Conservation (phyloP, 2,888 invertebrate species). For the Cheilosia soror region DNA sequence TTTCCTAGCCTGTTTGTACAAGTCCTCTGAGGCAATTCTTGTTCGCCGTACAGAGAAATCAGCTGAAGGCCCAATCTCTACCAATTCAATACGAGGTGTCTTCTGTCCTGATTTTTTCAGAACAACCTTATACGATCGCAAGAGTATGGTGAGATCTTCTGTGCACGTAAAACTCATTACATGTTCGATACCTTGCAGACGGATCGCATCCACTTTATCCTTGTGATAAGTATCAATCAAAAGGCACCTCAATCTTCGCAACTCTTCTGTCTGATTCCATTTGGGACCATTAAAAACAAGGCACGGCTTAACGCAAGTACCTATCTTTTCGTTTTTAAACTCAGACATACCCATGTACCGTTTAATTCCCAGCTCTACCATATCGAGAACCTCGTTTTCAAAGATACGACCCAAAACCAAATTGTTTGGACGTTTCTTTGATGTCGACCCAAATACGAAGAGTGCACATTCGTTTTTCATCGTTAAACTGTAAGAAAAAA, state of each 20-base stretch:
- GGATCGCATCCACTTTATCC: constrained; percentile 87
- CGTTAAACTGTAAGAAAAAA: constrained; percentile 85
- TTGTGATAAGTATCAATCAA: constrained; percentile 95
- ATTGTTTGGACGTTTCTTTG: constrained; percentile 97
- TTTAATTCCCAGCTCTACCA: constrained; percentile 97
- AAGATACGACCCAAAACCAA: constrained; percentile 94
- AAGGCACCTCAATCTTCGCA: constrained; percentile 93
- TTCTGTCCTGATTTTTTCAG: constrained; percentile 96
- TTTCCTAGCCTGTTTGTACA: constrained; percentile 92
- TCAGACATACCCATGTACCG: constrained; percentile 91
- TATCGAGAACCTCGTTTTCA: constrained; percentile 95
- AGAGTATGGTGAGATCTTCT: constrained; percentile 89
- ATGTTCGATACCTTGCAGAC: constrained; percentile 97
- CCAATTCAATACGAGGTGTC: constrained; percentile 94
- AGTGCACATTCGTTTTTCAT: constrained; percentile 94
- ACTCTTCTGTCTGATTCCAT: constrained; percentile 93
- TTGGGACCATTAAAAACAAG: constrained; percentile 95
- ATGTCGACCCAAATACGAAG: constrained; percentile 95
- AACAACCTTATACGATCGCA: constrained; percentile 91
- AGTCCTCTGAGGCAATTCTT: constrained; percentile 94
- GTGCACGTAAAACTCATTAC: constrained; percentile 94
- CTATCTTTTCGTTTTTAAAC: constrained; percentile 91
- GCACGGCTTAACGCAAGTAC: constrained; percentile 94
- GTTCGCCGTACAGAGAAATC: constrained; percentile 94
- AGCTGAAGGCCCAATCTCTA: constrained; percentile 90